A percentile compares a stretch with the other conserved stretches of the same genome.
phyloP scores from a whole-genome alignment of 1,140 invertebrate genomes.

The Copidosoma floridanum region DNA sequence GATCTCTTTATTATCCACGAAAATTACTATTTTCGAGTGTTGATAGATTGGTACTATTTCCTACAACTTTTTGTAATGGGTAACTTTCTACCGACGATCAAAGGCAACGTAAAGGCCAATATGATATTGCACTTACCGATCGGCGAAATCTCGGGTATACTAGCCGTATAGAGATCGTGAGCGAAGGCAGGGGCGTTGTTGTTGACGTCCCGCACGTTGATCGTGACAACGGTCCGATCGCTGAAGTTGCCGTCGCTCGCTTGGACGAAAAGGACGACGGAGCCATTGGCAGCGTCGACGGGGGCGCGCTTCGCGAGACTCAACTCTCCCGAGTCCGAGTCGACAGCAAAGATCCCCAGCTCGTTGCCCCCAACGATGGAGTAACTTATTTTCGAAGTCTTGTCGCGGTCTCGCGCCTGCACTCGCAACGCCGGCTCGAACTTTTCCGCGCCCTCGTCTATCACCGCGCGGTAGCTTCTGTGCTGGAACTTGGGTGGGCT shows the following conservation, averaged over 20 bases:
- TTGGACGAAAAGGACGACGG: slow-evolving; percentile 57
- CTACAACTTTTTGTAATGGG: too few relatives aligned
- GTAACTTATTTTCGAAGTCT: slow-evolving; percentile 77
- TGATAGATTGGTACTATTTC: too few relatives aligned
- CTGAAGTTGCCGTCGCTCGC: slow-evolving; percentile 75
- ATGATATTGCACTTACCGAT: too few relatives aligned
- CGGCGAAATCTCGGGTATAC: slow-evolving; percentile 72
- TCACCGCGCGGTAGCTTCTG: slow-evolving; percentile 71
- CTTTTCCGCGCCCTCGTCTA: slow-evolving; percentile 78
- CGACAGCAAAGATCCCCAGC: slow-evolving; percentile 67
- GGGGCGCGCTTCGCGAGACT: slow-evolving; percentile 62
- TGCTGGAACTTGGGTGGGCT: slow-evolving; percentile 77
- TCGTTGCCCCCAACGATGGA: slow-evolving; percentile 67
- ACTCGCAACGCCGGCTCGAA: slow-evolving; percentile 73
- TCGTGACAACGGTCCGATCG: slow-evolving; percentile 69
- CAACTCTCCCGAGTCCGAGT: slow-evolving; percentile 69
- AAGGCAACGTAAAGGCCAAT: too few relatives aligned
- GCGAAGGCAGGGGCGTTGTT: slow-evolving; percentile 80
- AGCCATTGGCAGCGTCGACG: slow-evolving; percentile 64
- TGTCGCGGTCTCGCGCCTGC: slow-evolving; percentile 76
- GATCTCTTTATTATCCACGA: too few relatives aligned
- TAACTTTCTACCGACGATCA: too few relatives aligned
- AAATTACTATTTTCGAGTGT: too few relatives aligned
- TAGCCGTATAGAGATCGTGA: slow-evolving; percentile 69
- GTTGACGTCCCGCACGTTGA: slow-evolving; percentile 81